Evolutionary conservation across 2,113 vertebrate species (phyloP), one percentile per base, ranked within the genome.

Genomic region (Myrmecophaga tridactyla): DNA sequence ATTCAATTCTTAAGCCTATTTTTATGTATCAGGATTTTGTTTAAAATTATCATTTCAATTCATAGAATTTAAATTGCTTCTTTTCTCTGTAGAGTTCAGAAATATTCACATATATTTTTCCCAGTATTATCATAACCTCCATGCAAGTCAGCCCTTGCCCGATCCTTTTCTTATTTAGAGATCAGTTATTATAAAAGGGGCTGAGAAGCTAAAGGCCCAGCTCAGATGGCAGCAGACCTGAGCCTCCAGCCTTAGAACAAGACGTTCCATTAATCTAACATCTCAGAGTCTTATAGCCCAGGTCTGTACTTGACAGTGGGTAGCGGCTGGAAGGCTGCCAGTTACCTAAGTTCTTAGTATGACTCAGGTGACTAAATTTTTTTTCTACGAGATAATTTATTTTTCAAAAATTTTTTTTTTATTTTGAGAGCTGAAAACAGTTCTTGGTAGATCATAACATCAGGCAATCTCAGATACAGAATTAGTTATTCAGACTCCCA

Each of bases 401-500:
- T 89, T 91, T 90, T n/a, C 18, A 48, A 86, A 81, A 75, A 23
- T 43, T 48, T 70, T 70, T 77, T 65, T 4, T 4, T 77, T 84
- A 27, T 85, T 84, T 60, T 85, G 75, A 86, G 17, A 80, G 8
- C n/a, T 91, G 82, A 43, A 34, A 84, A 46, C 63, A 86, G 29
- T 85, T 97, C 18, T 80, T 34, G 20, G 20, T 93, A 91, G 94
- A 86, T 51, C 8, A 36, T 23, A 27, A 18, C 18, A 73, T 36
- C 51, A 92, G 4, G 2, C n/a, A 86, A 43, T 34, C 31, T 72
- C 46, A 10, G 63, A 51, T 78, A 14, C 11, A 60, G 72, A 63
- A 81, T 75, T 73, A 75, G 85, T 92, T 94, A 43, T 67, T 73
- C 36, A 34, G 39, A 86, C 56, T 63, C 56, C 93, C 96, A 69